phyloP scores from a whole-genome alignment of 2,797 vertebrate species.

The Alcedo atthis region DNA sequence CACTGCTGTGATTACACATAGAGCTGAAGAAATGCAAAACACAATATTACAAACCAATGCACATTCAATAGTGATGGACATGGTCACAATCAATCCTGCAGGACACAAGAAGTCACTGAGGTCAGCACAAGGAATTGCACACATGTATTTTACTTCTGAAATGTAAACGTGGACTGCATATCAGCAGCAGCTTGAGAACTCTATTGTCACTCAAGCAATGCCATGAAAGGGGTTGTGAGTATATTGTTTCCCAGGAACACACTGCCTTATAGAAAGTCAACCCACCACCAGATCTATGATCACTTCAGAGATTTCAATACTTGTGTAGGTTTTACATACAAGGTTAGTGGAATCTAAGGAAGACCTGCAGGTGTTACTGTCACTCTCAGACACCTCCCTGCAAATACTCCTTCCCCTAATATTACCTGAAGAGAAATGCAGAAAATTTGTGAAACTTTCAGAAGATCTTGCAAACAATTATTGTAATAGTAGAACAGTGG shows the following conservation, averaged over 20 bases:
- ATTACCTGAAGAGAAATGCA: background rate
- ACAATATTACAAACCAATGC: background rate
- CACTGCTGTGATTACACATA: rapidly evolving
- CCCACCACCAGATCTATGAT: background rate
- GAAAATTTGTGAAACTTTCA: background rate
- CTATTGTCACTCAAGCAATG: background rate
- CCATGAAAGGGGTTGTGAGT: background rate
- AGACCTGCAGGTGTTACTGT: background rate
- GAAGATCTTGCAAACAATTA: background rate
- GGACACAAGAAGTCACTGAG: background rate
- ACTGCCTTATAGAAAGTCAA: background rate
- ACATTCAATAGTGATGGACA: background rate
- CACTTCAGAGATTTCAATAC: background rate
- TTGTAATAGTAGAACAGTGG: background rate
- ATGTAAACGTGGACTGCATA: background rate
- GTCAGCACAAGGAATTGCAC: background rate
- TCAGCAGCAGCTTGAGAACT: background rate
- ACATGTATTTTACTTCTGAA: background rate
- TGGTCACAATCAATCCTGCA: background rate
- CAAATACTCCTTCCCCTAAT: background rate
- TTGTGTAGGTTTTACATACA: background rate
- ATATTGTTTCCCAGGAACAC: background rate
- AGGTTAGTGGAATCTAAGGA: background rate
- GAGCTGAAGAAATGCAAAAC: background rate
- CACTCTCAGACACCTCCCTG: background rate